Base-by-base conservation (phyloP, 2,888 invertebrate species). In the Lucinisca nassula region DNA sequence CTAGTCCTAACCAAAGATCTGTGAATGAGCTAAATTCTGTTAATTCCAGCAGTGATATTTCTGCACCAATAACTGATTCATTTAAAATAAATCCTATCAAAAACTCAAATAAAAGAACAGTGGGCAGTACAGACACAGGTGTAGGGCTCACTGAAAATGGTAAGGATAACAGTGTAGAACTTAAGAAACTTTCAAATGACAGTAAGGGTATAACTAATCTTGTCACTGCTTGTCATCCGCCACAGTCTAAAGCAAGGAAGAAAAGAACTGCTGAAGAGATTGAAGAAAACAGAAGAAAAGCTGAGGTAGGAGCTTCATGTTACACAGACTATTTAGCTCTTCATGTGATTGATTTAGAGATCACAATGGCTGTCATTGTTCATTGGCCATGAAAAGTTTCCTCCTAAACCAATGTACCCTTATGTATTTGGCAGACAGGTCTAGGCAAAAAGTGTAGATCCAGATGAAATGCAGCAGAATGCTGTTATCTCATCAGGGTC, bases 221-320 rank as follows among this genome's bases (percentile, higher is more conserved):
- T 51, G n/a, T 4, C n/a, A 3, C 51, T 6, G 51, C 51, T 40
- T 40, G 40, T 14, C 8, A 8, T 40, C 14, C 38, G 12, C 10
- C 58, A 30, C 49, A 32, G 17, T 12, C 51, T 0, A 83, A 81
- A 58, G 70, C 35, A 14, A 91, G 83, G 76, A 92, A 87, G 86
- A 92, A 91, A 77, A 88, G 94, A 85, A 90, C 92, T 45, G 81
- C 88, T 45, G 93, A 91, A 58, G 94, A 94, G 76, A 92, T 94
- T 35, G 89, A 88, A 73, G 90, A 92, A 76, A 90, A 80, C 38
- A 89, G 58, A 37, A 89, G 78, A 74, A 74, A 78, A 72, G 89
- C 89, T 58, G 80, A 85, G 87, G 89, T 89, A 55, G 24, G 12
- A n/a, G n/a, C n/a, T n/a, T n/a, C n/a, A n/a, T n/a, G n/a, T n/a